Evolutionary conservation across 2,797 vertebrate species (phyloP).

Genomic region (Fundulus diaphanus): DNA sequence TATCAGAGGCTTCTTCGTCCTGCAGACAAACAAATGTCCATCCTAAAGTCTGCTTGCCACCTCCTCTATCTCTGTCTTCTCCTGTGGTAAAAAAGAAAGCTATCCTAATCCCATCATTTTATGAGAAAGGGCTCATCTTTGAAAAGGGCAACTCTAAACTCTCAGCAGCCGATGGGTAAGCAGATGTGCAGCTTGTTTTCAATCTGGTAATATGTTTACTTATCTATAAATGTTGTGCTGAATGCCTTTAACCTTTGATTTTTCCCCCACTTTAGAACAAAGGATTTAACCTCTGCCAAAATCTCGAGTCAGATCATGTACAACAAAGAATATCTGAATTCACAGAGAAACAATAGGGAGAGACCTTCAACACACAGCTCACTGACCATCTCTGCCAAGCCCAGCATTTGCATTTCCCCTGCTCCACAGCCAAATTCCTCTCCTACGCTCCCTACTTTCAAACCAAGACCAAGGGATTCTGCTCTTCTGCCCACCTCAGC

Average conservation of each 20-base stretch:
- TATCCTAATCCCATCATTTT: constrained; percentile 79
- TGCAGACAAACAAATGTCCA: constrained; percentile 52
- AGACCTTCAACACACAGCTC: constrained; percentile 47
- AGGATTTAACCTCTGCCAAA: constrained; percentile 46
- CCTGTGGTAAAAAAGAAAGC: constrained; percentile 79
- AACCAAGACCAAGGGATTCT: constrained; percentile 54
- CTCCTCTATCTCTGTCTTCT: constrained; percentile 73
- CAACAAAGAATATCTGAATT: constrained; percentile 38
- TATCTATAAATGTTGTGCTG: neutral
- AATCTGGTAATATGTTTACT: neutral
- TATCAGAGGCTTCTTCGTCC: constrained; percentile 51
- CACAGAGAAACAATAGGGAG: constrained; percentile 41
- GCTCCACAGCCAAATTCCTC: constrained; percentile 51
- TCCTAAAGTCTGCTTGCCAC: constrained; percentile 46
- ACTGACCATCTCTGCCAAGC: constrained; percentile 41
- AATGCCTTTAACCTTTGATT: neutral
- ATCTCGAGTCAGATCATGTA: constrained; percentile 19
- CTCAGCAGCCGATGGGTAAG: constrained; percentile 64
- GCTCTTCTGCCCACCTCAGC: constrained; percentile 32
- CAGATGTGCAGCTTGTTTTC: neutral
- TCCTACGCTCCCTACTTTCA: constrained; percentile 38
- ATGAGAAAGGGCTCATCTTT: constrained; percentile 57
- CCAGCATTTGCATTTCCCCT: constrained; percentile 43
- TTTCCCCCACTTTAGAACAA: constrained; percentile 41
- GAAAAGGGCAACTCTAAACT: constrained; percentile 39